Evolutionary conservation across 2,113 vertebrate species (phyloP), one percentile per base, ranked within the genome.

Genomic region (Urocolius indicus): DNA sequence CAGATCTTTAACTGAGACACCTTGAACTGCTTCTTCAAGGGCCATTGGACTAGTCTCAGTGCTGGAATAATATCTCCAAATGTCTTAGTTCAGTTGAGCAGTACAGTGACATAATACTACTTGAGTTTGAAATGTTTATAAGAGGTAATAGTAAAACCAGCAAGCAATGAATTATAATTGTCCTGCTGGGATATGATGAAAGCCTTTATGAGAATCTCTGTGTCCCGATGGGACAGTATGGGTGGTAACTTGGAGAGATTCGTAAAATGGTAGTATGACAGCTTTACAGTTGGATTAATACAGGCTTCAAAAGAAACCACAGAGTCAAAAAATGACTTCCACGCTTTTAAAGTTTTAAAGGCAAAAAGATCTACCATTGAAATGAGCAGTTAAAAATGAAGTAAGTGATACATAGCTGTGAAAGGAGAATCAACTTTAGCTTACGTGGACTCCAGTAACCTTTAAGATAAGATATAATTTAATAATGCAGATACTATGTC

Each of bases 101-200:
- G 38, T 84, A 26, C 32, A 93, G 80, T 96, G 96, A 94, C 93
- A 94, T 72, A 92, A 65, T 92, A 93, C 67, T 96, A 24, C 84
- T 85, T 87, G 85, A 81, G 38, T 72, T 90, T 79, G 77, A 74
- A 96, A 78, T 95, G 52, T 95, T 97, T 96, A 19, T 65, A 87
- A 74, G 94, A 97, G 91, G 96, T 93, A 93, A 91, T 75, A 96
- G 76, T 95, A 96, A 95, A 96, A 94, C 74, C 95, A 92, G 95
- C 5, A 30, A 91, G 84, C 93, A 87, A 52, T 93, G 93, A 96
- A 96, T 91, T 95, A 38, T 89, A 85, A 97, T 94, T 94, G 95
- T 97, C 97, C 94, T 96, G 94, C 97, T 97, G 97, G 96, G 96
- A 88, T 95, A 91, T 79, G 93, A 89, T 90, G 83, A 89, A 97